A percentile compares a stretch with the other conserved stretches of the same genome.
Conservation (phyloP, 2,113 vertebrate species). For the Leptocoma aspasia region DNA sequence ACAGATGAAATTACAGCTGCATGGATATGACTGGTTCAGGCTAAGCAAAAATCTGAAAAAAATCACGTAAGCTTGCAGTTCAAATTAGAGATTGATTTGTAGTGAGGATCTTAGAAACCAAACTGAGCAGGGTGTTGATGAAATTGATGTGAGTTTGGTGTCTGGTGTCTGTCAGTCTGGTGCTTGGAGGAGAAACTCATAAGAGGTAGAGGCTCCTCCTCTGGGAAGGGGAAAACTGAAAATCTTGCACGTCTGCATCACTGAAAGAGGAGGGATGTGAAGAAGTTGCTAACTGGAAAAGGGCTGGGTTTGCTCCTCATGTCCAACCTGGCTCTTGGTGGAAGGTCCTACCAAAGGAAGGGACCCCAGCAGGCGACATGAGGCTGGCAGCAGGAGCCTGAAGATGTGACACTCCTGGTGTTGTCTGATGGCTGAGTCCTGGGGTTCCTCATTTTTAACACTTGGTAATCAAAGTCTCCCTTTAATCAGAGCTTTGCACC, state of each 20-base stretch:
- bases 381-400: background rate
- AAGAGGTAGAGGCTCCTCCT: background rate
- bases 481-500: background rate
- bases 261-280: background rate
- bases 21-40: background rate
- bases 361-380: too few species aligned
- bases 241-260: background rate
- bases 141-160: background rate
- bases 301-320: background rate
- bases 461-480: background rate
- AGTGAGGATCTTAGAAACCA: background rate
- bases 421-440: background rate
- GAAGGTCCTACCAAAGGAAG: background rate
- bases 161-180: background rate
- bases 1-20: background rate
- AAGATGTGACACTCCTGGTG: accelerated
- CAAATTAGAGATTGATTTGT: background rate
- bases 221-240: background rate
- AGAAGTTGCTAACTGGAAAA: background rate
- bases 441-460: background rate
- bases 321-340: background rate
- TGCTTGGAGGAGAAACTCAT: background rate
- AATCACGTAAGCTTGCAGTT: background rate
- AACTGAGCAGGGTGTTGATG: background rate
- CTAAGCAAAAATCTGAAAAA: background rate